These are phyloP conservation scores for Tiliqua scincoides DNA, from an alignment of 2,113 vertebrate species.

Conservation along the genomic window DNA sequence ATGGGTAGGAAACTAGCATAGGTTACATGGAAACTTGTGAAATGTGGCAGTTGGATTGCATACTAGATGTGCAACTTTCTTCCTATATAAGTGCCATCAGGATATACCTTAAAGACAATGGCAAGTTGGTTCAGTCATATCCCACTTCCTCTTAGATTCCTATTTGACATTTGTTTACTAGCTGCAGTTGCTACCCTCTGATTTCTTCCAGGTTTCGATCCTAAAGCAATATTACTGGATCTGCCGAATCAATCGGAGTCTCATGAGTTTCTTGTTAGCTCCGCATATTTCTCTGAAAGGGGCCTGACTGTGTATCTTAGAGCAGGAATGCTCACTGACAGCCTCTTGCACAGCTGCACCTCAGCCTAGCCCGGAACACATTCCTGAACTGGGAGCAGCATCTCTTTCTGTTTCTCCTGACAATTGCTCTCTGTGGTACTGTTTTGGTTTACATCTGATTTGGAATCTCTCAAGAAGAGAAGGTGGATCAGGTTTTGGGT, in stretches of 20 bases:
- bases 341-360: conserved; percentile 42
- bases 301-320: conserved; percentile 26
- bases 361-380: conserved; percentile 54
- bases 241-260: neutral
- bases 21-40: neutral
- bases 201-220: neutral
- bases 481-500: no score
- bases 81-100: neutral
- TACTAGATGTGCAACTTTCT: neutral
- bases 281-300: conserved; percentile 14
- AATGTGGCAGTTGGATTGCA: neutral
- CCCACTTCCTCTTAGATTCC: neutral
- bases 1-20: no score
- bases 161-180: neutral
- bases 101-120: neutral
- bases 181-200: neutral
- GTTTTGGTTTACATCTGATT: conserved; percentile 5
- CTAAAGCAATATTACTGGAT: neutral
- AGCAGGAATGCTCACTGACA: neutral
- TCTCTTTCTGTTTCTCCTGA: neutral
- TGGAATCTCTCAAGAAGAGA: neutral
- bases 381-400: conserved; percentile 61
- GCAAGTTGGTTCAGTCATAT: neutral
- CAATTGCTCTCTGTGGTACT: conserved; percentile 6
- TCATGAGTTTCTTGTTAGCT: conserved; percentile 22